phyloP scores from a whole-genome alignment of 2,888 invertebrate species.

The Leuctra nigra region DNA sequence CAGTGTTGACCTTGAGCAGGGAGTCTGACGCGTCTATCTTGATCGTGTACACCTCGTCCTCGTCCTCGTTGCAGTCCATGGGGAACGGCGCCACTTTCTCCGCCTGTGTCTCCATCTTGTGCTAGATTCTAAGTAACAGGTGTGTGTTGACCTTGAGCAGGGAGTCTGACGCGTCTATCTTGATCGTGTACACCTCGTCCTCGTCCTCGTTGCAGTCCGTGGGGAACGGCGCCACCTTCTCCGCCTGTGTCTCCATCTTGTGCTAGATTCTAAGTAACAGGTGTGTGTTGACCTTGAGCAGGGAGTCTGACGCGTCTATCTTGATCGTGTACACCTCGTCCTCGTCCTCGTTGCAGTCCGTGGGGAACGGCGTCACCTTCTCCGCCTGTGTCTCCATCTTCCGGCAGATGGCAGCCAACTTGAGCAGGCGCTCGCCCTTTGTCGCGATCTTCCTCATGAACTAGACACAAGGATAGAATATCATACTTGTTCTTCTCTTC shows the following conservation, averaged over 20 bases:
- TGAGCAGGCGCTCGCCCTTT: background rate
- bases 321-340: background rate
- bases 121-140: too few species aligned
- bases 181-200: background rate
- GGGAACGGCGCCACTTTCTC: background rate
- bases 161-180: background rate
- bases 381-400: constrained; percentile 4
- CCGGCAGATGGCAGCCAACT: background rate
- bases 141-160: too few species aligned
- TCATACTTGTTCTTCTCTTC: too few species aligned
- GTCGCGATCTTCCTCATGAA: background rate
- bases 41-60: background rate
- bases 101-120: background rate
- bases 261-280: too few species aligned
- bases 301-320: background rate
- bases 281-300: too few species aligned
- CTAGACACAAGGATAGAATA: background rate
- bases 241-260: constrained; percentile 1
- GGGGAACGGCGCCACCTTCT: background rate
- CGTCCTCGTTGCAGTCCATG: background rate
- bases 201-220: background rate
- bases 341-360: background rate
- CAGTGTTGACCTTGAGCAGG: too few species aligned
- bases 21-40: background rate
- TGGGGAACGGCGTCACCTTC: background rate